Percentiles rank a stretch among this genome's conserved stretches.
phyloP scores from a whole-genome alignment of 2,888 invertebrate genomes.

The Charanyca ferruginea region DNA sequence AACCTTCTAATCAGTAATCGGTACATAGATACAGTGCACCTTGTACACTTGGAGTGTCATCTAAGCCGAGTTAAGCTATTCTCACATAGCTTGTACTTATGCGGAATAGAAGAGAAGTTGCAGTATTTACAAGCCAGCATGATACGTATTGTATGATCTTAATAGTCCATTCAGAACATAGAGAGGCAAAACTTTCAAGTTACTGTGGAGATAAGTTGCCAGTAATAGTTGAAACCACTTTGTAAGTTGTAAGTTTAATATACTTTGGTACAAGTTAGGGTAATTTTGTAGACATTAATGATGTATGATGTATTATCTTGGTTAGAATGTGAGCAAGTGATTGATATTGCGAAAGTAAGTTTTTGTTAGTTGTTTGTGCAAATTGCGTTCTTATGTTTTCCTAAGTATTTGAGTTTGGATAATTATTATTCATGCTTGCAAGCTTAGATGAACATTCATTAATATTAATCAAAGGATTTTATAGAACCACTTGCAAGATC shows the following conservation, averaged over 20 bases:
- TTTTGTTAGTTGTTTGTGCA: constrained; percentile 34
- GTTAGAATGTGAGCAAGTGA: constrained; percentile 36
- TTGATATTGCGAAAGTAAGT: constrained; percentile 43
- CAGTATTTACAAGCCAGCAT: constrained; percentile 33
- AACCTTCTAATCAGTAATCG: not conserved
- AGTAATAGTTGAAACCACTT: constrained; percentile 56
- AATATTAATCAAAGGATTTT: too few relatives aligned
- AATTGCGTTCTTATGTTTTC: constrained; percentile 51
- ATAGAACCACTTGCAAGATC: too few relatives aligned
- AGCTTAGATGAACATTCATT: constrained; percentile 5
- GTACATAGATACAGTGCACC: too few relatives aligned
- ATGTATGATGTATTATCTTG: constrained; percentile 49
- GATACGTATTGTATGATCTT: constrained; percentile 39
- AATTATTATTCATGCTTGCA: constrained; percentile 2
- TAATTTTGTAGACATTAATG: constrained; percentile 57
- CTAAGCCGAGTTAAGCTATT: not conserved
- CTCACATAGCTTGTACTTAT: not conserved
- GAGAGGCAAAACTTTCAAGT: constrained; percentile 47
- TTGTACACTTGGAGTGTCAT: too few relatives aligned
- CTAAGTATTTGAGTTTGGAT: not conserved
- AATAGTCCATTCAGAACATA: constrained; percentile 44
- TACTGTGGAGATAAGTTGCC: constrained; percentile 46
- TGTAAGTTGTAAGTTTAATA: constrained; percentile 52
- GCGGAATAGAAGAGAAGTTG: not conserved
- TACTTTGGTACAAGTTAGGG: constrained; percentile 46